Conservation (phyloP, 2,113 vertebrate species). For the Semicossyphus pulcher region DNA sequence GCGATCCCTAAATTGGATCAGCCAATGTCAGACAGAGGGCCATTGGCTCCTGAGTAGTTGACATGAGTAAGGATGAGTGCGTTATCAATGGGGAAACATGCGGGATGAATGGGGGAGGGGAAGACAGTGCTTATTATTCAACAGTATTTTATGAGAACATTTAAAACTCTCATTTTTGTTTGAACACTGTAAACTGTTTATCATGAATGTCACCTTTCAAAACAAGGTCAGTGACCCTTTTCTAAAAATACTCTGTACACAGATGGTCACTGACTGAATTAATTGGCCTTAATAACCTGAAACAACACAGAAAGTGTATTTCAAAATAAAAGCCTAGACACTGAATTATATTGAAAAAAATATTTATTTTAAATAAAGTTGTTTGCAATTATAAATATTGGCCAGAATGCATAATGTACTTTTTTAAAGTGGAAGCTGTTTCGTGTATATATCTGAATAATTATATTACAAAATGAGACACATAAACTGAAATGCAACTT, state of each 20-base stretch:
- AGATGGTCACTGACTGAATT: not conserved
- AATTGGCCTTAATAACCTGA: not conserved
- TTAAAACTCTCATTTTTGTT: too few relatives aligned
- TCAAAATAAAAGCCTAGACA: too few relatives aligned
- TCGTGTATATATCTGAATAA: too few relatives aligned
- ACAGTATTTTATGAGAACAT: not conserved
- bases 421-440: not conserved
- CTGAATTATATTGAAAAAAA: not conserved
- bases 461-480: too few relatives aligned
- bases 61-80: conserved; percentile 24
- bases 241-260: not conserved
- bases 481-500: not conserved
- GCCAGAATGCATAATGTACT: too few relatives aligned
- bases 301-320: too few relatives aligned
- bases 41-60: conserved; percentile 42
- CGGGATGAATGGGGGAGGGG: conserved; percentile 7
- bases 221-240: too few relatives aligned
- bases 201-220: too few relatives aligned
- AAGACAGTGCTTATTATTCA: conserved; percentile 9
- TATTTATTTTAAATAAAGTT: too few relatives aligned
- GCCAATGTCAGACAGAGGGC: conserved; percentile 80
- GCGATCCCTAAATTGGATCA: conserved; percentile 92
- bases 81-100: conserved; percentile 25
- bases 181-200: too few relatives aligned
- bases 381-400: too few relatives aligned